phyloP scores from a whole-genome alignment of 2,797 vertebrate species.

The Sorex maritimensis region DNA sequence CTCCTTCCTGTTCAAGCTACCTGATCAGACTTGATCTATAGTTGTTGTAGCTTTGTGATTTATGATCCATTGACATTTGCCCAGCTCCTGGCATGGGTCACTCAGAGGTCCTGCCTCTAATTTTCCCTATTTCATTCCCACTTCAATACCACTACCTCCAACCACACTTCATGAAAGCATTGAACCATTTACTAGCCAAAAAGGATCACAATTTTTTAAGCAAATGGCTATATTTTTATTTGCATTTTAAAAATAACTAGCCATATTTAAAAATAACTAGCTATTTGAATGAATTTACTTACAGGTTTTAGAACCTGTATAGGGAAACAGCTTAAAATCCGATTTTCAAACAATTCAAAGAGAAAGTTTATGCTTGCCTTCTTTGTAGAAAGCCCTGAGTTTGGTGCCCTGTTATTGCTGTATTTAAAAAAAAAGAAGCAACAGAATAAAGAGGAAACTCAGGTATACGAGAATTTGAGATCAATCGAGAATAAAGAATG shows the following conservation, averaged over 20 bases:
- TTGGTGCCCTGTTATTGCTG: neutral
- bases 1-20: too few species aligned
- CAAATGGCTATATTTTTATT: neutral
- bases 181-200: neutral
- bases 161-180: neutral
- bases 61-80: too few species aligned
- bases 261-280: neutral
- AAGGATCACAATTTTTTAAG: neutral
- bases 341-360: neutral
- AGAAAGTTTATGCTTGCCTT: neutral
- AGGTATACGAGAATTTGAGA: neutral
- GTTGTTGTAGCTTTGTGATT: too few species aligned
- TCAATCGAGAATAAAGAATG: neutral
- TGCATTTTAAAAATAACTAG: slow-evolving; percentile 7
- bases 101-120: too few species aligned
- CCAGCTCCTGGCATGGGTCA: too few species aligned
- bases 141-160: neutral
- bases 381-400: too few species aligned
- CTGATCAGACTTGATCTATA: too few species aligned
- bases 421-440: neutral
- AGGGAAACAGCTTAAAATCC: neutral
- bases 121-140: too few species aligned
- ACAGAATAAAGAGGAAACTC: neutral
- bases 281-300: slow-evolving; percentile 49
- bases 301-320: neutral